phyloP scores from a whole-genome alignment of 1,140 invertebrate genomes.

The Pentalonia nigronervosa region DNA sequence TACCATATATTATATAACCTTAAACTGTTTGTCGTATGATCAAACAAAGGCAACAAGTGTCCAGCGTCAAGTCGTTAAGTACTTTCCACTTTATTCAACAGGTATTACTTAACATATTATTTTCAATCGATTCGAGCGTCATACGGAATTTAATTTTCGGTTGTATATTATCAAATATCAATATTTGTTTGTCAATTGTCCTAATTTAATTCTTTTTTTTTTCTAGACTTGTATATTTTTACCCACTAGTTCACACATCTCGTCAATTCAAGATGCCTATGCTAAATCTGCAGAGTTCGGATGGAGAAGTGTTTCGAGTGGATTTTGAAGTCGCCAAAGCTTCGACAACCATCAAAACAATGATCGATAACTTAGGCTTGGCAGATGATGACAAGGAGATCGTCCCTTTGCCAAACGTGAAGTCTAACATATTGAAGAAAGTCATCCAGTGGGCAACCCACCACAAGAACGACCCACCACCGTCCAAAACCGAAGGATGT shows the following conservation, averaged over 20 bases:
- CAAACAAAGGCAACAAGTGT: neutral
- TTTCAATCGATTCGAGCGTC: neutral
- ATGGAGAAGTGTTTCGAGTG: constrained; percentile 96
- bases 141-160: neutral
- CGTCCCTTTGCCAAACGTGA: constrained; percentile 97
- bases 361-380: constrained; percentile 96
- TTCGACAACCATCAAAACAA: constrained; percentile 98
- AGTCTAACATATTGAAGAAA: constrained; percentile 95
- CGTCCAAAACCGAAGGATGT: constrained; percentile 96
- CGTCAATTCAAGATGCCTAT: constrained; percentile 76
- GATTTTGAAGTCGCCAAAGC: constrained; percentile 98
- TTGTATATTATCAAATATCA: neutral
- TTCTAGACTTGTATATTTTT: neutral
- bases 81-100: neutral
- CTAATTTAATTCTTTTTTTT: neutral
- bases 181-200: neutral
- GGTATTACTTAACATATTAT: neutral
- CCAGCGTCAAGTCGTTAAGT: too few relatives aligned
- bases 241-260: neutral
- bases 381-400: constrained; percentile 95
- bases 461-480: constrained; percentile 94
- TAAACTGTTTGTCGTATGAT: too few relatives aligned
- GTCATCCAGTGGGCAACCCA: constrained; percentile 95
- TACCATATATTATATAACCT: too few relatives aligned
- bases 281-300: constrained; percentile 93